phyloP scores from a whole-genome alignment of 2,113 vertebrate species.

The Poeciliopsis prolifica region DNA sequence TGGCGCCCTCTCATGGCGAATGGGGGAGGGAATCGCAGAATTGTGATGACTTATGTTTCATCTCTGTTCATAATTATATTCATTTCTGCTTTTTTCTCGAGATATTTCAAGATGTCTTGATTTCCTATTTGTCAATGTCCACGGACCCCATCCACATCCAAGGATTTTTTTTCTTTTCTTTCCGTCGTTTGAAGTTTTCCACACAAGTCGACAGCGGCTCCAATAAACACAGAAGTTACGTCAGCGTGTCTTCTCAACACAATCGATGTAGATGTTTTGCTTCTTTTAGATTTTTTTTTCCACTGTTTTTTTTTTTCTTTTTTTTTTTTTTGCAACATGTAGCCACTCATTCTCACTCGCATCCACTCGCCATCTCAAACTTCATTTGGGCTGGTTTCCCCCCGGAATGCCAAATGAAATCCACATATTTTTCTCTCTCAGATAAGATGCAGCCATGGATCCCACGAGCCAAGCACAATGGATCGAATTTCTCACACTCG shows the following conservation, averaged over 20 bases:
- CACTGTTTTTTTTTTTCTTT: conserved; percentile 56
- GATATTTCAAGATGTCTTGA: conserved; percentile 79
- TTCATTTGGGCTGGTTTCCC: conserved; percentile 93
- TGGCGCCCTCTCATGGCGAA: conserved; percentile 83
- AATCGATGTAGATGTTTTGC: conserved; percentile 91
- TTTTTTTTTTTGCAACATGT: conserved; percentile 87
- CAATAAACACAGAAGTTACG: conserved; percentile 85
- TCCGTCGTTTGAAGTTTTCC: conserved; percentile 72
- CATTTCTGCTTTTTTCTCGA: conserved; percentile 57
- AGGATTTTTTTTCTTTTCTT: conserved; percentile 37
- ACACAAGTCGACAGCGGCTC: conserved; percentile 87
- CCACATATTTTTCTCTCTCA: conserved; percentile 95
- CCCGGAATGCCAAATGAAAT: conserved; percentile 97
- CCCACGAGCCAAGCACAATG: conserved; percentile 99
- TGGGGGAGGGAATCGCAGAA: conserved; percentile 83
- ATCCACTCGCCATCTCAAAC: conserved; percentile 99
- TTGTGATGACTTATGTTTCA: conserved; percentile 83
- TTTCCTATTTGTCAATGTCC: conserved; percentile 77
- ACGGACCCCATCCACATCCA: conserved; percentile 75
- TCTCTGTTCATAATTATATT: conserved; percentile 72
- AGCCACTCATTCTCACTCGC: conserved; percentile 99
- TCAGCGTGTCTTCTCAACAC: conserved; percentile 93
- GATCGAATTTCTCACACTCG: conserved; percentile 94
- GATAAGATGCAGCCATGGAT: conserved; percentile 99
- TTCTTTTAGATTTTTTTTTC: conserved; percentile 14